phyloP scores from a whole-genome alignment of 2,113 vertebrate genomes.

The Lycocorax pyrrhopterus region DNA sequence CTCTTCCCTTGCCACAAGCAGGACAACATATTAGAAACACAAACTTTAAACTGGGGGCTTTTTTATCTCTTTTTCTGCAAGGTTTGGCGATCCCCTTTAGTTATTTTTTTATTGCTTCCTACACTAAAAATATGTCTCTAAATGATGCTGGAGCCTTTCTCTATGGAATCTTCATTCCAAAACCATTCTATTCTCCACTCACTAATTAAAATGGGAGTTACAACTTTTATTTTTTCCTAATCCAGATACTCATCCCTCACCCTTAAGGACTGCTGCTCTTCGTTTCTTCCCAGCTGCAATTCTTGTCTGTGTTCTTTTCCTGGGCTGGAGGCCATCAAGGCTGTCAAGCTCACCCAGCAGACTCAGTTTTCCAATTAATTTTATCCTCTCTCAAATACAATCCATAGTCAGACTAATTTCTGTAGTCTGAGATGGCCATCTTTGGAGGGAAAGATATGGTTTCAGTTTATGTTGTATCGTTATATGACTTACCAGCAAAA shows the following conservation, averaged over 20 bases:
- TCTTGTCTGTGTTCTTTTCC: background rate
- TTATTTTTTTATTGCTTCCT: background rate
- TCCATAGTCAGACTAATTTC: background rate
- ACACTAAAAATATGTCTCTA: background rate
- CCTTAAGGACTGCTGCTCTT: background rate
- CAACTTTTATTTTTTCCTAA: background rate
- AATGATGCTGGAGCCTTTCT: background rate
- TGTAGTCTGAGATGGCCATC: background rate
- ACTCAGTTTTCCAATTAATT: background rate
- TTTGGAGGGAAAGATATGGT: background rate
- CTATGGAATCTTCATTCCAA: background rate
- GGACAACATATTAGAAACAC: background rate
- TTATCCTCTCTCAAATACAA: background rate
- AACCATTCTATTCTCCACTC: background rate
- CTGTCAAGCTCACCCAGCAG: background rate
- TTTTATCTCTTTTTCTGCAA: background rate
- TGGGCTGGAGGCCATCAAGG: background rate
- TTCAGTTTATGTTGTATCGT: background rate
- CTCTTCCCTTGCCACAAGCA: background rate
- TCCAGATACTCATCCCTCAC: background rate
- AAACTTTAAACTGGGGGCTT: background rate
- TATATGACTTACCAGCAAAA: background rate
- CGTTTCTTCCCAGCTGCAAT: background rate
- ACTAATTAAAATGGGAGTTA: background rate
- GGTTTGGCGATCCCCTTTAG: background rate